Evolutionary conservation across 2,797 vertebrate genomes (phyloP).

Genomic region (Sebastes cheni): DNA sequence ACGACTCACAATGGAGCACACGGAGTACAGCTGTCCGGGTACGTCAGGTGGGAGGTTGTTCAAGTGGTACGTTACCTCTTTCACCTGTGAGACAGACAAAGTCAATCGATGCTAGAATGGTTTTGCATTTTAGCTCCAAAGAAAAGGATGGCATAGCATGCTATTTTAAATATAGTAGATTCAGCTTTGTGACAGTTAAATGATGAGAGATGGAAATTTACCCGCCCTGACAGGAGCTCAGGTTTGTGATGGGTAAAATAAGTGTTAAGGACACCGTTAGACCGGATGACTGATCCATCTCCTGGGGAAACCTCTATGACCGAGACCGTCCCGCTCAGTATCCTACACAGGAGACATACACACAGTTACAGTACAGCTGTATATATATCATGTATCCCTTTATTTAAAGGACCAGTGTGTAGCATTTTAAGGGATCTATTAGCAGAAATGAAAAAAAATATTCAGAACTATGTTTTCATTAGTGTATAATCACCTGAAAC

Average conservation of each 20-base stretch:
- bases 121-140: neutral
- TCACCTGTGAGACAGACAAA: slow-evolving; percentile 52
- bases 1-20: slow-evolving; percentile 69
- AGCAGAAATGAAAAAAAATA: too few species aligned
- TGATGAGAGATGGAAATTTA: slow-evolving; percentile 47
- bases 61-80: slow-evolving; percentile 74
- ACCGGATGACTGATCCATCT: slow-evolving; percentile 90
- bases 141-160: neutral
- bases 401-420: neutral
- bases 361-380: neutral
- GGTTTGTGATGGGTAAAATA: slow-evolving; percentile 86
- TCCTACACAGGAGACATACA: slow-evolving; percentile 71
- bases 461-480: too few species aligned
- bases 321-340: slow-evolving; percentile 77
- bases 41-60: slow-evolving; percentile 78
- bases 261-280: slow-evolving; percentile 83
- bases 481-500: too few species aligned
- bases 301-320: slow-evolving; percentile 88
- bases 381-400: neutral
- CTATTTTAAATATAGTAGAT: neutral
- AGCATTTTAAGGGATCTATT: too few species aligned
- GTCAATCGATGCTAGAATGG: neutral
- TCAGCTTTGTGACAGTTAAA: neutral
- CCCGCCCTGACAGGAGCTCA: slow-evolving; percentile 73
- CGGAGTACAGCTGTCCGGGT: slow-evolving; percentile 74